Evolutionary conservation across 1,140 invertebrate species (phyloP).

Genomic region (Panagrolaimus sp.): DNA sequence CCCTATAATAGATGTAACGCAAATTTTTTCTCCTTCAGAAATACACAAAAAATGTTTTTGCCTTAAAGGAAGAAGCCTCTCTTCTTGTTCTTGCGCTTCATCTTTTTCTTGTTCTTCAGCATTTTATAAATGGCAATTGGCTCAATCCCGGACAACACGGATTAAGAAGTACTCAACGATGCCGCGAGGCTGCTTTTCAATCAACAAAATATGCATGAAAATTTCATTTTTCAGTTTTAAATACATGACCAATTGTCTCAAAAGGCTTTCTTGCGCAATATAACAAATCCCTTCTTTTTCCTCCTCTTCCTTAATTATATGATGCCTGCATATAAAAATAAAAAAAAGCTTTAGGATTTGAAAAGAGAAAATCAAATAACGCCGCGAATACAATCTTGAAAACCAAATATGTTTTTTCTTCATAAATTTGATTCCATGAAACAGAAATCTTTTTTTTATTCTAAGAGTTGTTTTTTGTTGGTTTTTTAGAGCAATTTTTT

Average conservation of each 20-base stretch:
- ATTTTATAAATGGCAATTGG: conserved; percentile 7
- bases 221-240: not conserved
- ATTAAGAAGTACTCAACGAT: conserved; percentile 10
- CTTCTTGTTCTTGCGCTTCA: not conserved
- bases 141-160: conserved; percentile 9
- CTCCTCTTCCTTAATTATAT: too few relatives aligned
- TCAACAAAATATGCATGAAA: conserved; percentile 10
- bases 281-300: too few relatives aligned
- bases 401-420: too few relatives aligned
- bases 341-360: too few relatives aligned
- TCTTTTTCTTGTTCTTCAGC: not conserved
- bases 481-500: too few relatives aligned
- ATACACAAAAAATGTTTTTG: not conserved
- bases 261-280: not conserved
- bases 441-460: too few relatives aligned
- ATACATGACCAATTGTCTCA: conserved; percentile 4
- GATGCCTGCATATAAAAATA: too few relatives aligned
- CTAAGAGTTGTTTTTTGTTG: too few relatives aligned
- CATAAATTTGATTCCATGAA: too few relatives aligned
- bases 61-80: conserved; percentile 8
- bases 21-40: not conserved
- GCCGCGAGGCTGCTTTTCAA: not conserved
- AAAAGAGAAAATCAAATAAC: too few relatives aligned
- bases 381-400: too few relatives aligned
- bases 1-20: conserved; percentile 13